A percentile compares a stretch with the other conserved stretches of the same genome.
Evolutionary conservation across 1,140 invertebrate species (phyloP).

Genomic region (Trialeurodes vaporariorum): DNA sequence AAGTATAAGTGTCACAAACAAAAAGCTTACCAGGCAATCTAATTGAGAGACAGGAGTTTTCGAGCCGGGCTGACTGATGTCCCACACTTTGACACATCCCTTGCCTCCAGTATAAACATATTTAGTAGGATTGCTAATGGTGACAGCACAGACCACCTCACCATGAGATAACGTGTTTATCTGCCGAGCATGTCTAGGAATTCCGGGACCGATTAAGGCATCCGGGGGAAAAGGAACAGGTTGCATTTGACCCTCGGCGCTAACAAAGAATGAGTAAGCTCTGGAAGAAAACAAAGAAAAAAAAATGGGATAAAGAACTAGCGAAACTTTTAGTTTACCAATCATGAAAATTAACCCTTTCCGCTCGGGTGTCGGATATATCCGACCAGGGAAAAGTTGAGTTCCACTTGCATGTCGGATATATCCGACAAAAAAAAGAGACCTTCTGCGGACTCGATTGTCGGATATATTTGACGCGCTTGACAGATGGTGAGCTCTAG

Average conservation of each 20-base stretch:
- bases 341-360: no score
- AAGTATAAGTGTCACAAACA: no score
- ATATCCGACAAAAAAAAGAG: no score
- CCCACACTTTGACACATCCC: conserved; percentile 79
- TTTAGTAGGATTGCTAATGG: conserved; percentile 68
- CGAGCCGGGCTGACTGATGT: conserved; percentile 58
- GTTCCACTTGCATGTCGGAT: no score
- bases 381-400: no score
- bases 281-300: conserved; percentile 33
- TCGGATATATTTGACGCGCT: no score
- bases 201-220: conserved; percentile 79
- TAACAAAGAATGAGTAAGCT: conserved; percentile 64
- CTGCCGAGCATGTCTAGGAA: conserved; percentile 65
- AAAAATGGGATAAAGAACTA: not conserved
- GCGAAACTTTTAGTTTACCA: no score
- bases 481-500: no score
- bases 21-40: conserved; percentile 52
- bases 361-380: no score
- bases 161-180: conserved; percentile 68
- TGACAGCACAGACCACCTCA: conserved; percentile 79
- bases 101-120: conserved; percentile 78
- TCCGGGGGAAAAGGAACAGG: conserved; percentile 77
- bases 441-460: no score
- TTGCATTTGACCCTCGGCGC: conserved; percentile 54
- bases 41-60: conserved; percentile 67